phyloP scores from a whole-genome alignment of 2,797 vertebrate species.

The Ctenopoma kingsleyae region DNA sequence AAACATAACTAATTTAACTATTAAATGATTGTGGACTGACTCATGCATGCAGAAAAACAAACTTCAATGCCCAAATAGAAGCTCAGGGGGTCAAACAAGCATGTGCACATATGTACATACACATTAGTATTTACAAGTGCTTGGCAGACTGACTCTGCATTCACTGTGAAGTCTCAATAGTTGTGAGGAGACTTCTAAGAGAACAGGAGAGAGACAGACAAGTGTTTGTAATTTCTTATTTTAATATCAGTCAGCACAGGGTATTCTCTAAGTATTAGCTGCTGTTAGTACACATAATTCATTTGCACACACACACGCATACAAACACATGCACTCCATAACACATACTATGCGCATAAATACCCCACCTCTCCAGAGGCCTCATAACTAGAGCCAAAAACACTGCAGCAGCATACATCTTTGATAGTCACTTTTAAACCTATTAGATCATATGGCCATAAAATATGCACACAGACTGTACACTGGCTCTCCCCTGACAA shows the following conservation, averaged over 20 bases:
- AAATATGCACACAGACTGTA: conserved; percentile 62
- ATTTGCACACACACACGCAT: conserved; percentile 31
- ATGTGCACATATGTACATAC: conserved; percentile 57
- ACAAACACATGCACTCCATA: conserved; percentile 12
- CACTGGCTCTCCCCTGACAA: conserved; percentile 62
- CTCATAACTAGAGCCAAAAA: conserved; percentile 70
- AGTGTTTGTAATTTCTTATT: conserved; percentile 62
- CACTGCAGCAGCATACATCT: conserved; percentile 72
- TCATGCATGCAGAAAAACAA: conserved; percentile 51
- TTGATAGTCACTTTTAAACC: conserved; percentile 74
- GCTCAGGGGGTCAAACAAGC: conserved; percentile 55
- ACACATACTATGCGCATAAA: conserved; percentile 43
- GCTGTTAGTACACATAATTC: conserved; percentile 51
- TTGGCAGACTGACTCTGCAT: conserved; percentile 61
- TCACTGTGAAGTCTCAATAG: conserved; percentile 49
- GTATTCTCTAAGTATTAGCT: conserved; percentile 27
- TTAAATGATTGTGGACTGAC: conserved; percentile 42
- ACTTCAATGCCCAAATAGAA: conserved; percentile 51
- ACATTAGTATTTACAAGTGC: conserved; percentile 32
- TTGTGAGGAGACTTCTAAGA: conserved; percentile 63
- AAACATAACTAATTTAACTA: conserved; percentile 36
- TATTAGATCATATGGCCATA: conserved; percentile 73
- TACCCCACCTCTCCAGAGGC: conserved; percentile 67
- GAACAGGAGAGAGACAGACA: conserved; percentile 44
- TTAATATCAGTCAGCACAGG: conserved; percentile 60